phyloP scores from a whole-genome alignment of 2,888 invertebrate species.

The Muscina levida region DNA sequence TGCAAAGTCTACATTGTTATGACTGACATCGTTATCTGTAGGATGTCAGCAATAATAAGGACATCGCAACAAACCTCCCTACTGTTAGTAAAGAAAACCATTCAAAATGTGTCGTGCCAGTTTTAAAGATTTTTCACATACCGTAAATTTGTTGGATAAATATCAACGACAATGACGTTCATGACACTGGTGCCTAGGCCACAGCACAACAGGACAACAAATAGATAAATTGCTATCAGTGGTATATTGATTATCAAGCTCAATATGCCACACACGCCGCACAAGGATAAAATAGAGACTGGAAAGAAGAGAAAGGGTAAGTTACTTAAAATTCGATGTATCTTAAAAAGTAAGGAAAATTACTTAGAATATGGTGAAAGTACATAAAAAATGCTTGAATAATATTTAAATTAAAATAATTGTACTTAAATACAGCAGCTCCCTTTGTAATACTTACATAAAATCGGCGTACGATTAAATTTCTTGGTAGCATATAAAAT shows the following conservation, averaged over 20 bases:
- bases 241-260: constrained; percentile 67
- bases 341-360: no score
- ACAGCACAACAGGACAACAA: constrained; percentile 68
- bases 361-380: no score
- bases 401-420: no score
- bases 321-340: not conserved
- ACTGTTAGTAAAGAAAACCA: no score
- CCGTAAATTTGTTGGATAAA: constrained; percentile 76
- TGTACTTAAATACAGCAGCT: no score
- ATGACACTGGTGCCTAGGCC: constrained; percentile 72
- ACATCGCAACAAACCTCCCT: no score
- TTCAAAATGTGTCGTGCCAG: no score
- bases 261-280: constrained; percentile 69
- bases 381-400: no score
- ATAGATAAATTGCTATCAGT: constrained; percentile 69
- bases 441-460: constrained; percentile 71
- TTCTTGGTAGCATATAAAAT: constrained; percentile 69
- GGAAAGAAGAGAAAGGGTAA: constrained; percentile 40
- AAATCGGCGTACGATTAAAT: constrained; percentile 69
- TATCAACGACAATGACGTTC: constrained; percentile 74
- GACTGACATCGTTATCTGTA: no score
- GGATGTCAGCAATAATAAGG: no score
- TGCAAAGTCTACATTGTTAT: no score
- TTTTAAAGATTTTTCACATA: no score
- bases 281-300: constrained; percentile 67